Evolutionary conservation across 2,888 invertebrate species (phyloP).

Genomic region (Cremastobaeus sp.): DNA sequence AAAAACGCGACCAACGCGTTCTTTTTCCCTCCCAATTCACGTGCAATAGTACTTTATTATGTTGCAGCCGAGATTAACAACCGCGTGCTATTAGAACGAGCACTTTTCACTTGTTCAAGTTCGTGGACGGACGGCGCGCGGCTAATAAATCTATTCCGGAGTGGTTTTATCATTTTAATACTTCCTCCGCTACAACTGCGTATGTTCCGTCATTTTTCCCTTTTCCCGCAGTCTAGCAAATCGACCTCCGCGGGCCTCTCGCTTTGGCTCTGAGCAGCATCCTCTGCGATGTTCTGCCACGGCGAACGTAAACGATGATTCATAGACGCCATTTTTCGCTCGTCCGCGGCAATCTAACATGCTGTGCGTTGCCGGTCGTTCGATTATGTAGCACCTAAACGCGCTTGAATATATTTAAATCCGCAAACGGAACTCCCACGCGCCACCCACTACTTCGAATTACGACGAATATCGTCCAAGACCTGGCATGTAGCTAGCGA

Average conservation of each 20-base stretch:
- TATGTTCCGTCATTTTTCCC: no score
- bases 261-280: background rate
- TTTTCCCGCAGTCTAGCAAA: no score
- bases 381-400: slow-evolving; percentile 52
- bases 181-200: no score
- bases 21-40: no score
- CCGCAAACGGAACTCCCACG: slow-evolving; percentile 69
- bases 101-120: no score
- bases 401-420: slow-evolving; percentile 62
- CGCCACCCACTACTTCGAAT: slow-evolving; percentile 67
- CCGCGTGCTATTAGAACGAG: no score
- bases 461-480: slow-evolving; percentile 51
- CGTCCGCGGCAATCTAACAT: slow-evolving; percentile 33
- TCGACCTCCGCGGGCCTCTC: slow-evolving; percentile 1
- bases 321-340: slow-evolving; percentile 43
- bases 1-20: no score
- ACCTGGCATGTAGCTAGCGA: slow-evolving; percentile 6
- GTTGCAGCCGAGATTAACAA: no score
- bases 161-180: no score
- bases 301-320: slow-evolving; percentile 37
- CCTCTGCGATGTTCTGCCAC: slow-evolving; percentile 16
- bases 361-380: slow-evolving; percentile 28
- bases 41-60: no score
- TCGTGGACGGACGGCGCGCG: no score
- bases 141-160: no score